Base-by-base conservation (phyloP, 2,113 vertebrate genomes). In the Cynopterus brachyotis region DNA sequence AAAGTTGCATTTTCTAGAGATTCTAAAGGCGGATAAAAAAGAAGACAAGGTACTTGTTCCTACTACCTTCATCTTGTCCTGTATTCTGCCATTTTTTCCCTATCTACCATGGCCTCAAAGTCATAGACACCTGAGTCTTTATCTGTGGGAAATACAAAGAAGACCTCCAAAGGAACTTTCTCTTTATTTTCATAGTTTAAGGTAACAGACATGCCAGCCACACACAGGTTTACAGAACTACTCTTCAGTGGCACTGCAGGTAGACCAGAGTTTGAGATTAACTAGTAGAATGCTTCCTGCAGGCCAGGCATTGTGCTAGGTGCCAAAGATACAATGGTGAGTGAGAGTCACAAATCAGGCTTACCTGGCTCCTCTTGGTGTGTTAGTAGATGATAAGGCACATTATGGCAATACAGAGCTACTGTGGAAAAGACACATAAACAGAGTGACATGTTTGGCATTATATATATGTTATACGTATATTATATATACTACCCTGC, bases 71-170 rank as follows among this genome's bases (percentile, higher is more conserved):
- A 97, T 72, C 96, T 99, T 99, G 81, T 99, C 99, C 91, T 98
- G 98, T 89, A 99, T 92, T 99, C 98, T 11, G 99, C 99, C 55
- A 98, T 98, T 89, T 93, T 98, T 30, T 97, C 98, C 80, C 99
- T 98, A 96, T 99, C 98, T n/a, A 99, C 97, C 79, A 97, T 86
- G 73, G 99, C 99, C 57, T 99, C 98, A 55, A 99, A 99, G 94
- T 98, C 98, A 93, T 99, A 99, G 40, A 99, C 98, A 26, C 99
- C 98, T 64, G 99, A 99, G 60, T 99, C 99, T 69, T 98, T 98
- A 70, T 99, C 99, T 98, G 99, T 95, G 84, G 99, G 99, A 93
- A 99, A 99, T 67, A 99, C 98, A 95, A 99, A 99, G 79, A 99
- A 79, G 3, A 98, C 98, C 97, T 99, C 99, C 59, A 99, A 26